Conservation (phyloP, 92 coral and sea anemone species). For the Palythoa caribaeorum region DNA sequence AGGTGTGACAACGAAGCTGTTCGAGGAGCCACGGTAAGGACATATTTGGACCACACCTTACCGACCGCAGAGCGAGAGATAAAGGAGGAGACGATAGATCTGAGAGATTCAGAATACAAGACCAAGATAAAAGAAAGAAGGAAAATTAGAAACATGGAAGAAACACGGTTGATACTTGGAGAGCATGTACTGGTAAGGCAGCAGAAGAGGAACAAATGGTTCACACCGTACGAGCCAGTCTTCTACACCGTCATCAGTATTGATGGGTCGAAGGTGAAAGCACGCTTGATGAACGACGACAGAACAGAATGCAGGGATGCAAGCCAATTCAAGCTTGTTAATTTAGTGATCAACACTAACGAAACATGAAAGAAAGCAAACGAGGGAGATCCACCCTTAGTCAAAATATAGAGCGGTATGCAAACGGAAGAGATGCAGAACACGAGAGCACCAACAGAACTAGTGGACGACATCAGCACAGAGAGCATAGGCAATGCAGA, state of each 20-base stretch:
- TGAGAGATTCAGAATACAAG: too few relatives aligned
- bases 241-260: constrained; percentile 39
- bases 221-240: constrained; percentile 48
- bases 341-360: constrained; percentile 25
- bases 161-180: constrained; percentile 63
- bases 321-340: too few relatives aligned
- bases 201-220: too few relatives aligned
- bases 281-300: constrained; percentile 49
- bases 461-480: constrained; percentile 7
- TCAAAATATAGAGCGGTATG: background rate
- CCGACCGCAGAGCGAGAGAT: constrained; percentile 26
- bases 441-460: constrained; percentile 12
- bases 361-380: constrained; percentile 15
- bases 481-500: too few relatives aligned
- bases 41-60: too few relatives aligned
- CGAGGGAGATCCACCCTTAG: background rate
- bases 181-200: constrained; percentile 74
- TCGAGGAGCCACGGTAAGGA: constrained; percentile 60
- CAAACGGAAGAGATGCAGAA: constrained; percentile 1
- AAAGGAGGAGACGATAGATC: constrained; percentile 48
- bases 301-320: constrained; percentile 51
- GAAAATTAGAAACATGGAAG: too few relatives aligned
- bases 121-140: too few relatives aligned
- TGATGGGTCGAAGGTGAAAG: constrained; percentile 43
- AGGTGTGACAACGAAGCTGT: constrained; percentile 68